Evolutionary conservation across 1,140 invertebrate species (phyloP), one percentile per base, ranked within the genome.

Genomic region (Rhagoletis zephyria): DNA sequence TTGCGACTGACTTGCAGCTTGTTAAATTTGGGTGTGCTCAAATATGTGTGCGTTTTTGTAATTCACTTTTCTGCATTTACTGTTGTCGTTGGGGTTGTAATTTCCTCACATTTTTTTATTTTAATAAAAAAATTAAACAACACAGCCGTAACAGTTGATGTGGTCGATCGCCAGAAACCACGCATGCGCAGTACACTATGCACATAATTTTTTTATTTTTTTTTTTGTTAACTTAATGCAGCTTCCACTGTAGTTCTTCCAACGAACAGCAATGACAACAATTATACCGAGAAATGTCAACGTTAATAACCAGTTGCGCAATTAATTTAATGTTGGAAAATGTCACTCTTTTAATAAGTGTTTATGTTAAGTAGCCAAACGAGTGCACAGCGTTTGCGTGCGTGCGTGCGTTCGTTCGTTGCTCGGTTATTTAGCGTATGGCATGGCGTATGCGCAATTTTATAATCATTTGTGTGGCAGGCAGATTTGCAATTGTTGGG

Each of bases 261-360:
- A 9, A 5, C 74, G 16, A 77, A 56, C 48, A 70, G 12, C 40
- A 77, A 77, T 5, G 9, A 77, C n/a, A n/a, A 56, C 74, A 51
- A 77, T n/a, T 51, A 77, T 48, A 4, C 67, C 1, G 74, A 48
- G 19, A 77, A 77, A 77, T 77, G 74, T 56, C 74, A 77, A 51
- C 74, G 74, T 9, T 77, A 77, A 77, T 77, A 77, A 77, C 74
- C 42, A 77, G 74, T 77, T 40, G 74, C 30, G 30, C 74, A 77
- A 77, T 77, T 77, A 77, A 77, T 77, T 77, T 77, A 77, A 77
- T 77, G 74, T 77, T 77, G 48, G 56, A 77, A 77, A 77, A 77
- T 77, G 74, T 77, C 74, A 77, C 48, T 77, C 74, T 45, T 51
- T 77, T 77, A 77, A 77, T 77, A 77, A 51, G 74, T 77, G 74